Base-by-base conservation (phyloP, 1,140 invertebrate genomes). In the Drosophila lacertosa region DNA sequence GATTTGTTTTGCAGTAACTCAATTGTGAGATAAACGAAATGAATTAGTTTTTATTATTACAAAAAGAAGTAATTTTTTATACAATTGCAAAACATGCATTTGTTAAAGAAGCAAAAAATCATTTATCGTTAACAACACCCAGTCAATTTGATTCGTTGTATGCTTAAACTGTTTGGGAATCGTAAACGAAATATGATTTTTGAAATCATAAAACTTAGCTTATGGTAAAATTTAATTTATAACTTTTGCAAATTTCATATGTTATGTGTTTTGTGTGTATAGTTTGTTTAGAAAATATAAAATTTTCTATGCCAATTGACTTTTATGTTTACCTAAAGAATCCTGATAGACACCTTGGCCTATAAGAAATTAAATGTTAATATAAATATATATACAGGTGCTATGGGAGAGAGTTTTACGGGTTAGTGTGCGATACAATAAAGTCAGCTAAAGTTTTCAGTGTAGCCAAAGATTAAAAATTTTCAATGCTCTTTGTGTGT, bases 321-420 rank as follows among this genome's bases (percentile, higher is more conserved):
- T 47, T 44, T 7, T 57, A 72, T 59, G 45, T 86, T 88, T 88
- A 88, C 82, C 82, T 88, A 82, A 57, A 64, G 53, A 22, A 11
- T 88, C 82, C 64, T 50, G 50, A 40, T 60, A 50, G 62, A 60
- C 69, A 69, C 62, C 57, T 39, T 40, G 64, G 42, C 77, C 82
- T 88, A 88, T 82, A 88, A 88, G 71, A 88, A 63, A 82, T 82
- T 26, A 35, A 72, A 67, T 75, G 53, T 88, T 88, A 88, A 88
- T 89, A 82, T 67, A 44, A 45, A 67, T 77, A 45, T 44, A 53
- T 29, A 51, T 15, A 32, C 9, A n/a, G n/a, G n/a, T 42, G 20
- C 35, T 20, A 20, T 13, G 7, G 13, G 11, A 16, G n/a, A 50
- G 16, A 13, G 32, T 15, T 48, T 59, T 29, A 48, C 16, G 20